phyloP scores from a whole-genome alignment of 2,113 vertebrate genomes.

The Probosciger aterrimus region DNA sequence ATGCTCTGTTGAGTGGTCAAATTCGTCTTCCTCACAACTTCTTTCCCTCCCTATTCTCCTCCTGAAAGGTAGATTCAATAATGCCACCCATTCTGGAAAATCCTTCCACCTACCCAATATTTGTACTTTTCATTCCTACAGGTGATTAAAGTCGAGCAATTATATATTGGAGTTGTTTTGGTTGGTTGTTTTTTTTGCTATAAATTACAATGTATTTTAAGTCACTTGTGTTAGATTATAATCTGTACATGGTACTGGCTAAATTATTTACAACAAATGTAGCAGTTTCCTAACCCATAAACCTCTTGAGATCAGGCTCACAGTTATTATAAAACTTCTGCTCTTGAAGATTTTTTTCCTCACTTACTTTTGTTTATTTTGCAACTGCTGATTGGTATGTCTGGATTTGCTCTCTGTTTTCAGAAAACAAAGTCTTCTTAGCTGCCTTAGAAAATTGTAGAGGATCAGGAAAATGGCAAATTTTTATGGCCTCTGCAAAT shows the following conservation, averaged over 20 bases:
- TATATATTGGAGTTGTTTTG: background rate
- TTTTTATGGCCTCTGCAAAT: background rate
- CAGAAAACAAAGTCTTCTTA: background rate
- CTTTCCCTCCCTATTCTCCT: background rate
- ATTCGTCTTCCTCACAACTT: background rate
- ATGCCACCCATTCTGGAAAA: background rate
- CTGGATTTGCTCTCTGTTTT: background rate
- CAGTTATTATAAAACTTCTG: background rate
- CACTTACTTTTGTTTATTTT: background rate
- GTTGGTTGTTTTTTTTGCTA: background rate
- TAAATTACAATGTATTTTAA: background rate
- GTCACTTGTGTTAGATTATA: background rate
- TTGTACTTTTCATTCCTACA: background rate
- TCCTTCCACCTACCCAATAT: background rate
- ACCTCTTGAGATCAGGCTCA: background rate
- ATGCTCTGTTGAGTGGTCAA: background rate
- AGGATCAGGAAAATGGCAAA: background rate
- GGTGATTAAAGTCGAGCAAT: background rate
- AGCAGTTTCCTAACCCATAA: background rate
- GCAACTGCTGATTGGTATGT: background rate
- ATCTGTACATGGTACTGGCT: background rate
- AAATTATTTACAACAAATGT: background rate
- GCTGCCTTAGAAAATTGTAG: background rate
- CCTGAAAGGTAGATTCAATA: background rate
- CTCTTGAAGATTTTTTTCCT: background rate